phyloP scores from a whole-genome alignment of 2,888 invertebrate genomes.

The Apamea monoglypha region DNA sequence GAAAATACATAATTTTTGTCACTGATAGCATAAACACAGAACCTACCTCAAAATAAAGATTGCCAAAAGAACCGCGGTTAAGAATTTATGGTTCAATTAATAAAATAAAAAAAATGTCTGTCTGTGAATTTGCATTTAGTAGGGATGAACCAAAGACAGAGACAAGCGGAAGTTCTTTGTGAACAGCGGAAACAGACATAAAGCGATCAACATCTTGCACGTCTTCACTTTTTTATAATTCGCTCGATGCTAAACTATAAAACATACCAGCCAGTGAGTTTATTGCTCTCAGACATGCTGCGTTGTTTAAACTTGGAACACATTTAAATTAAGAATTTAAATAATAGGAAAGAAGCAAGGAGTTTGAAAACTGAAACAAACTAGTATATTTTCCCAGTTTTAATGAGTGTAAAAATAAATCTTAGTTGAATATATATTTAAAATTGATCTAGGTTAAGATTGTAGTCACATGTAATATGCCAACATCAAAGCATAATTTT shows the following conservation, averaged over 20 bases:
- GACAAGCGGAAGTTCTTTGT: conserved; percentile 88
- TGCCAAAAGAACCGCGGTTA: not conserved
- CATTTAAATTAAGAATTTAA: conserved; percentile 30
- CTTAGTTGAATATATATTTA: not conserved
- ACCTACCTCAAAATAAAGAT: not conserved
- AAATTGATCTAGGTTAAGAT: not conserved
- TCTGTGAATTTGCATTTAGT: conserved; percentile 83
- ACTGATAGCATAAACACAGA: not conserved
- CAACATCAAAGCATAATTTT: not conserved
- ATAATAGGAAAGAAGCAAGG: not conserved
- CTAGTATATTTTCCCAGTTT: not conserved
- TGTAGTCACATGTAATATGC: not conserved
- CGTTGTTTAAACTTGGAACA: conserved; percentile 5
- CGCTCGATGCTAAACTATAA: conserved; percentile 65
- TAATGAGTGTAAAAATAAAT: not conserved
- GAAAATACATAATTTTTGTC: not conserved
- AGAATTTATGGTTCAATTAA: conserved; percentile 34
- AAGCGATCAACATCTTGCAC: conserved; percentile 85
- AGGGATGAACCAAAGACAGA: conserved; percentile 86
- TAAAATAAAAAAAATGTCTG: conserved; percentile 55
- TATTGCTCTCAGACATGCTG: conserved; percentile 45
- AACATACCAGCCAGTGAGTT: conserved; percentile 67
- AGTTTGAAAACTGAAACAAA: not conserved
- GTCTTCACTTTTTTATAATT: conserved; percentile 77
- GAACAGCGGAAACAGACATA: conserved; percentile 85